Conservation (phyloP, 2,113 vertebrate species). For the Caloenas nicobarica region DNA sequence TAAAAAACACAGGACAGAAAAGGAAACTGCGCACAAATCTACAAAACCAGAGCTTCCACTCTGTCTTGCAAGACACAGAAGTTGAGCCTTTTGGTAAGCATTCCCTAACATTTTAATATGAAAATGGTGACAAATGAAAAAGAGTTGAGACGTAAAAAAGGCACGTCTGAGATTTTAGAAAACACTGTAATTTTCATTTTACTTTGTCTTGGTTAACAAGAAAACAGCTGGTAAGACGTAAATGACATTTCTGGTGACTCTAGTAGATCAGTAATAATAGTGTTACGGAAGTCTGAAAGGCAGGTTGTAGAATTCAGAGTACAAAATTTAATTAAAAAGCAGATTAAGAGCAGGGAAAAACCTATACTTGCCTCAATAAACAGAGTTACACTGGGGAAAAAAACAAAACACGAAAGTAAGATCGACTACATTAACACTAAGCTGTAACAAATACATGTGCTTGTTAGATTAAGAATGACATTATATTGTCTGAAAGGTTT, state of each 20-base stretch:
- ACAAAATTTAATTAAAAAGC: not conserved
- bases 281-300: not conserved
- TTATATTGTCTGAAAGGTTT: not conserved
- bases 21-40: not conserved
- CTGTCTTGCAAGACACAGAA: not conserved
- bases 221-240: not conserved
- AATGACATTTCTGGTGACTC: not conserved
- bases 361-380: not conserved
- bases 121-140: not conserved
- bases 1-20: not conserved
- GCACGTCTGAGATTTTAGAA: not conserved
- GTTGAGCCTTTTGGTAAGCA: not conserved
- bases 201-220: not conserved
- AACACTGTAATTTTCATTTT: not conserved
- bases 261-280: not conserved
- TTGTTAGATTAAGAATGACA: not conserved
- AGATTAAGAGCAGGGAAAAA: not conserved
- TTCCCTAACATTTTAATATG: not conserved
- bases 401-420: not conserved
- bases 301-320: not conserved
- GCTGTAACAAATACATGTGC: not conserved
- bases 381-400: not conserved
- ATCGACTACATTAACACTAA: not conserved
- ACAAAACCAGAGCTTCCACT: not conserved
- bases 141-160: not conserved